phyloP scores from a whole-genome alignment of 2,888 invertebrate genomes.

The Drosophila infuscata region DNA sequence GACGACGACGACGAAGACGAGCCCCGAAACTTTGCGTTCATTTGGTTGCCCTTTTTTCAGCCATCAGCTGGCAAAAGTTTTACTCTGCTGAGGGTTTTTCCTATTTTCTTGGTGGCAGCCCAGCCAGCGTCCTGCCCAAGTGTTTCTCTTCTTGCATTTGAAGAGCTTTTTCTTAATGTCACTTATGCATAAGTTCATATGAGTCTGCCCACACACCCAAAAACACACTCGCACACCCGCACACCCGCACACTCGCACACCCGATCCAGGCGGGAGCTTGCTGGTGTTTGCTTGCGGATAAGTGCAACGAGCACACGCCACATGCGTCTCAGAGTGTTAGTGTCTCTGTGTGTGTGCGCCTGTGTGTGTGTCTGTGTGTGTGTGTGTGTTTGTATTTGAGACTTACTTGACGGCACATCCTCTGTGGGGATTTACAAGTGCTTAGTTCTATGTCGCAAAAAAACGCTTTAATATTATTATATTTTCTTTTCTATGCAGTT shows the following conservation, averaged over 20 bases:
- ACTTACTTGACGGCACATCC: conserved; percentile 82
- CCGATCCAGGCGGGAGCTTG: conserved; percentile 48
- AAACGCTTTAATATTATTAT: conserved; percentile 80
- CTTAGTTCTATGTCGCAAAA: conserved; percentile 79
- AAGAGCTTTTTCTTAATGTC: conserved; percentile 82
- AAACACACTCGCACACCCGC: conserved; percentile 36
- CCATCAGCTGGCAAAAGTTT: conserved; percentile 73
- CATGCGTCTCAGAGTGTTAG: conserved; percentile 31
- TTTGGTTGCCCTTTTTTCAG: conserved; percentile 58
- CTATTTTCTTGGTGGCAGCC: conserved; percentile 44
- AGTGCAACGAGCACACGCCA: conserved; percentile 67
- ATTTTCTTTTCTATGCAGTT: conserved; percentile 73
- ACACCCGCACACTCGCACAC: conserved; percentile 33
- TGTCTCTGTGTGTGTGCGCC: conserved; percentile 16
- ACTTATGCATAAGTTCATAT: conserved; percentile 82
- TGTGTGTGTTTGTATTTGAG: conserved; percentile 73
- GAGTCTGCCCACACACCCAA: conserved; percentile 65
- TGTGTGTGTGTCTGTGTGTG: conserved; percentile 61
- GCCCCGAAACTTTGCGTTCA: conserved; percentile 76
- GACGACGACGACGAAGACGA: conserved; percentile 59
- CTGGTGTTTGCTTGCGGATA: conserved; percentile 76
- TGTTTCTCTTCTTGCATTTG: conserved; percentile 79
- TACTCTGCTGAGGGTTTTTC: conserved; percentile 54
- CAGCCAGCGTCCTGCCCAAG: conserved; percentile 69
- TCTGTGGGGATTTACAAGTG: conserved; percentile 83